These are phyloP conservation scores for Coremacera marginata DNA, from an alignment of 2,888 invertebrate genomes.

Conservation along the genomic window DNA sequence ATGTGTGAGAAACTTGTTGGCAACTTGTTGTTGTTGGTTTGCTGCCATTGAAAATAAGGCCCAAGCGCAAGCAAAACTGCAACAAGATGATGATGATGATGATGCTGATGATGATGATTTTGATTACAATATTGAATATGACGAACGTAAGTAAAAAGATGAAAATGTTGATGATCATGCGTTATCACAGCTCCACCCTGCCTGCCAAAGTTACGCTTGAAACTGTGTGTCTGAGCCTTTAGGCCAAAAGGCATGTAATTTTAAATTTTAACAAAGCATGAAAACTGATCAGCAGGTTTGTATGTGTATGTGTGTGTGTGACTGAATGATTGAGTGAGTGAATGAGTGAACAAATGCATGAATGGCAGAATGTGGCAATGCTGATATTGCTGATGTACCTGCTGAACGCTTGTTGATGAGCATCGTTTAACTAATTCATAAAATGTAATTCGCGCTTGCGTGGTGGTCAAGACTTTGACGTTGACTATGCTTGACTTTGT, in stretches of 20 bases:
- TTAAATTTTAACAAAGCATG: slow-evolving; percentile 46
- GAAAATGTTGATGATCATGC: slow-evolving; percentile 44
- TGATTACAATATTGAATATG: neutral
- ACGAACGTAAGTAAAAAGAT: neutral
- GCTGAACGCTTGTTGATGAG: slow-evolving; percentile 29
- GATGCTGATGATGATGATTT: neutral
- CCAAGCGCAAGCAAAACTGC: too few species aligned
- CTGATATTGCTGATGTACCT: neutral
- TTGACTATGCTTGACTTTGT: slow-evolving; percentile 16
- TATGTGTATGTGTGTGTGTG: neutral
- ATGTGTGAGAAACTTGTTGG: neutral
- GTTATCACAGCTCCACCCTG: slow-evolving; percentile 52
- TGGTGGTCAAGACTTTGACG: slow-evolving; percentile 1
- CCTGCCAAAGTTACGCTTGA: neutral
- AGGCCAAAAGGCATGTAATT: slow-evolving; percentile 47
- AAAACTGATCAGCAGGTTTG: slow-evolving; percentile 23
- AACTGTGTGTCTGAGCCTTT: slow-evolving; percentile 24
- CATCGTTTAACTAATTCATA: slow-evolving; percentile 42
- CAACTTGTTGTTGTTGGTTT: slow-evolving; percentile 11
- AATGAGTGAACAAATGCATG: neutral
- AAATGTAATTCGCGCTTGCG: slow-evolving; percentile 39
- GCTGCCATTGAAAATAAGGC: slow-evolving; percentile 12
- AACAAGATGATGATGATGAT: neutral
- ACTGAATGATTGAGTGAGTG: neutral
- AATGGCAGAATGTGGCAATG: neutral